These are phyloP conservation scores for Prosapia bicincta DNA, from an alignment of 2,888 invertebrate species.

Conservation along the genomic window DNA sequence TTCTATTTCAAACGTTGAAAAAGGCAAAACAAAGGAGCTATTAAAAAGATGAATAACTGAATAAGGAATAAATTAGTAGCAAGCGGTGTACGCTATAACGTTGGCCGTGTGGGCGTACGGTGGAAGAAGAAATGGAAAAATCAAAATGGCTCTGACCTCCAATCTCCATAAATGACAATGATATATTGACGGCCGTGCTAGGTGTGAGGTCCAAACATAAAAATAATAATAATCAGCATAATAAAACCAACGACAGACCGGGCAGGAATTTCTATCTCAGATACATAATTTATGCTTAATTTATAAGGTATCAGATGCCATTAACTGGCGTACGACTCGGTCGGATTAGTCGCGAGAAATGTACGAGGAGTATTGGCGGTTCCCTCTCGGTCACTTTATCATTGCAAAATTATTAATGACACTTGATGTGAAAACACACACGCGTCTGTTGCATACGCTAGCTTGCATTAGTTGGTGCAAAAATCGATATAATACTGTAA, in stretches of 20 bases:
- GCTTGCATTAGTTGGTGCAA: too few species aligned
- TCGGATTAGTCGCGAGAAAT: neutral
- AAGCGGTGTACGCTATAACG: too few species aligned
- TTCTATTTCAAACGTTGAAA: slow-evolving; percentile 2
- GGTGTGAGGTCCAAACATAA: slow-evolving; percentile 22
- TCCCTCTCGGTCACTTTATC: neutral
- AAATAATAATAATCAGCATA: slow-evolving; percentile 15
- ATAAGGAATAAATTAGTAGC: neutral
- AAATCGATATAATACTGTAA: too few species aligned
- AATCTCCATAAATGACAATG: slow-evolving; percentile 13
- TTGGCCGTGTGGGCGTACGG: neutral
- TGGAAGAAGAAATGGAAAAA: neutral
- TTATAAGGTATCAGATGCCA: neutral
- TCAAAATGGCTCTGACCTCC: neutral
- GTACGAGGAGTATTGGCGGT: neutral
- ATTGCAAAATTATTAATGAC: neutral
- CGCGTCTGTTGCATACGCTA: too few species aligned
- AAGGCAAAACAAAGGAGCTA: slow-evolving; percentile 2
- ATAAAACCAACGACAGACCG: slow-evolving; percentile 7
- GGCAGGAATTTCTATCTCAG: neutral
- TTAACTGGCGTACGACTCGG: neutral
- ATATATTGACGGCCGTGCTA: slow-evolving; percentile 14
- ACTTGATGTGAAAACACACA: neutral
- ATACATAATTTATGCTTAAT: neutral
- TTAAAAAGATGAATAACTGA: neutral